Evolutionary conservation across 1,140 invertebrate genomes (phyloP).

Genomic region (Drosophila seguyi): DNA sequence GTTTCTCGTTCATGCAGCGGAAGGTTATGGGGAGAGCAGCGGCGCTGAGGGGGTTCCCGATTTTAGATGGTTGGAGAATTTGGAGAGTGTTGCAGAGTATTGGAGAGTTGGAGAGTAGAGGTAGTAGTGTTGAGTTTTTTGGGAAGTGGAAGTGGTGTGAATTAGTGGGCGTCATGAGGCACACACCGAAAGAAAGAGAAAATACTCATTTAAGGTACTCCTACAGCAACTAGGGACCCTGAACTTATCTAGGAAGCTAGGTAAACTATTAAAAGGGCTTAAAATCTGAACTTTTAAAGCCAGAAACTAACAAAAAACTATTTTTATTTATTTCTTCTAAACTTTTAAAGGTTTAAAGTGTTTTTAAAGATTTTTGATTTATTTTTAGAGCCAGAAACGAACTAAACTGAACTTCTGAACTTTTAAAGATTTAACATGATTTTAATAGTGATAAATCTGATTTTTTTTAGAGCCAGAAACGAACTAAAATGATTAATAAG

Average conservation of each 20-base stretch:
- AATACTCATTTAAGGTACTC: conserved; percentile 65
- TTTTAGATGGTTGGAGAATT: conserved; percentile 28
- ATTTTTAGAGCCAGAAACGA: too few relatives aligned
- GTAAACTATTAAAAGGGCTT: background rate
- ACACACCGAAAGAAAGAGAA: conserved; percentile 74
- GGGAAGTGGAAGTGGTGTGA: conserved; percentile 17
- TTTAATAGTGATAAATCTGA: too few relatives aligned
- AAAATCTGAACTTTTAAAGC: background rate
- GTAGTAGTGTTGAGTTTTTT: conserved; percentile 27
- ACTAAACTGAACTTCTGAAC: too few relatives aligned
- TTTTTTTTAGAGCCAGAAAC: too few relatives aligned
- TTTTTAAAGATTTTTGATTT: too few relatives aligned
- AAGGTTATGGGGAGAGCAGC: conserved; percentile 98
- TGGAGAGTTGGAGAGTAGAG: background rate
- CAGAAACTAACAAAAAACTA: background rate
- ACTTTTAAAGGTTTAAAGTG: too few relatives aligned
- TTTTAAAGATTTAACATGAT: too few relatives aligned
- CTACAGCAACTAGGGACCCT: conserved; percentile 8
- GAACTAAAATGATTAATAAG: too few relatives aligned
- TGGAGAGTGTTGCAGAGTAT: conserved; percentile 6
- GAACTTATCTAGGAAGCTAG: background rate
- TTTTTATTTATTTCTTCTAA: background rate
- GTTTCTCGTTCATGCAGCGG: conserved; percentile 96
- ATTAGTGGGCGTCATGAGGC: conserved; percentile 37
- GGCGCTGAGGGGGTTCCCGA: conserved; percentile 88